These are phyloP conservation scores for Rapana venosa DNA, from an alignment of 2,888 invertebrate genomes.

Conservation along the genomic window DNA sequence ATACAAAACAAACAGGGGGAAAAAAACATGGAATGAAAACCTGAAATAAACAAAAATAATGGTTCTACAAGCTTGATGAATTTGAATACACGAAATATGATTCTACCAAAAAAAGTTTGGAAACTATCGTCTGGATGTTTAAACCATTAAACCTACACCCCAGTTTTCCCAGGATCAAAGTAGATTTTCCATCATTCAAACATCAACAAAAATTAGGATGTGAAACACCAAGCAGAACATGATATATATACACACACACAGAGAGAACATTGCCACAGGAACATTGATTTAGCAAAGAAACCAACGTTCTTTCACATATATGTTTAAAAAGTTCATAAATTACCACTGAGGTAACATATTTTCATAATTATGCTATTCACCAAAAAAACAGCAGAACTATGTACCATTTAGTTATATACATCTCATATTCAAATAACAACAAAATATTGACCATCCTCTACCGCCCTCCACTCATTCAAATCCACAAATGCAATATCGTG, in stretches of 20 bases:
- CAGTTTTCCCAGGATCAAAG: not conserved
- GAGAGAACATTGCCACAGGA: not conserved
- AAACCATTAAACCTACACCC: not conserved
- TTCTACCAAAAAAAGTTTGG: not conserved
- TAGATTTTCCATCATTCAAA: not conserved
- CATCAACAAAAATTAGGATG: not conserved
- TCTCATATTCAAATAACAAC: not conserved
- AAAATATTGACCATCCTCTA: not conserved
- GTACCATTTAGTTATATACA: not conserved
- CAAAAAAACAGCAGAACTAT: not conserved
- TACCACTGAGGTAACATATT: not conserved
- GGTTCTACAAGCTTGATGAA: not conserved
- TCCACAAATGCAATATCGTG: no score
- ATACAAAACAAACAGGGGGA: no score
- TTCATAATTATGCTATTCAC: not conserved
- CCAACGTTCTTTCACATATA: not conserved
- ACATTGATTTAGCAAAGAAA: not conserved
- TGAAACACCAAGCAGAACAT: not conserved
- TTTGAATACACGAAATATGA: not conserved
- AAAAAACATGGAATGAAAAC: no score
- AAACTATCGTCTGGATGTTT: not conserved
- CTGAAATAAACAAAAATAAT: no score
- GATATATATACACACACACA: constrained; percentile 3
- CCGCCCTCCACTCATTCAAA: no score
- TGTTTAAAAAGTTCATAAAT: not conserved